These are phyloP conservation scores for Steinernema khuongi DNA, from an alignment of 1,140 invertebrate species.

Conservation along the genomic window DNA sequence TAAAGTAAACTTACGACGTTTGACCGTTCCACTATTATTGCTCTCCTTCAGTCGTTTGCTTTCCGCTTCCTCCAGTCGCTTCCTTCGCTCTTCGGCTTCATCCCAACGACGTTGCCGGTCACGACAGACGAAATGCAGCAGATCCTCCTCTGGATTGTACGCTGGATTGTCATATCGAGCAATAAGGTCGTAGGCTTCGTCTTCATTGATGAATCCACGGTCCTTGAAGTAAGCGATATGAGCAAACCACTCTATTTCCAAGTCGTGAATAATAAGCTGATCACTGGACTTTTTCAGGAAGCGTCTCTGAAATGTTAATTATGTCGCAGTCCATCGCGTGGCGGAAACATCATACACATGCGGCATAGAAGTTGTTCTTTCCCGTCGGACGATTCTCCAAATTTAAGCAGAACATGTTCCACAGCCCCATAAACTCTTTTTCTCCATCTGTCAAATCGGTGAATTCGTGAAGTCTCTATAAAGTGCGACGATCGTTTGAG, in stretches of 20 bases:
- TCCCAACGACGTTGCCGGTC: background rate
- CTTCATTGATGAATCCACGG: background rate
- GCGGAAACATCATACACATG: background rate
- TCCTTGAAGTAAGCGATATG: background rate
- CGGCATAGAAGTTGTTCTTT: background rate
- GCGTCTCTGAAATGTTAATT: constrained; percentile 5
- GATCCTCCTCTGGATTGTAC: background rate
- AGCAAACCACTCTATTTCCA: background rate
- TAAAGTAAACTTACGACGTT: background rate
- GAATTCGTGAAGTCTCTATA: background rate
- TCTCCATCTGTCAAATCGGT: background rate
- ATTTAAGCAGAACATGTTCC: constrained; percentile 7
- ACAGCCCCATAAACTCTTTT: constrained; percentile 3
- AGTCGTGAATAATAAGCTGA: background rate
- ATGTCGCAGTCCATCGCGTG: no score
- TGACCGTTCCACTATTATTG: background rate
- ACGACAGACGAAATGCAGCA: background rate
- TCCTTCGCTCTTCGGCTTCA: background rate
- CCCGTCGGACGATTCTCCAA: background rate
- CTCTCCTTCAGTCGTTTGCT: constrained; percentile 2
- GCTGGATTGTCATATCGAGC: background rate
- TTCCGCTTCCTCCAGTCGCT: background rate
- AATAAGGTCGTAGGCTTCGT: background rate
- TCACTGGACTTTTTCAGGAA: background rate
- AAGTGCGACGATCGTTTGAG: background rate